These are phyloP conservation scores for Eubucco bourcierii DNA, from an alignment of 2,113 vertebrate genomes.

Conservation along the genomic window DNA sequence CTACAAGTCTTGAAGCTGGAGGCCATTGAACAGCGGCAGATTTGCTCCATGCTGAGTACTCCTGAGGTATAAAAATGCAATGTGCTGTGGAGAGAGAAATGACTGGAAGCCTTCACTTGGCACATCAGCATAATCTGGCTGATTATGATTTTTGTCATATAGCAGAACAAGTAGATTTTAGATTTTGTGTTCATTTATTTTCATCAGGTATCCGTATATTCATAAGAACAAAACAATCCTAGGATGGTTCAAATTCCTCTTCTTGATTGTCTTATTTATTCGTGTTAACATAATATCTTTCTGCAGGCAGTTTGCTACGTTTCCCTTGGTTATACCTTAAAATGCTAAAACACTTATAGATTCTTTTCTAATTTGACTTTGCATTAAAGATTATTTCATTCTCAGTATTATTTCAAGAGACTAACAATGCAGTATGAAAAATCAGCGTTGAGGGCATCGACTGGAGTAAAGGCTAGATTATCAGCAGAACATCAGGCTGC, in stretches of 20 bases:
- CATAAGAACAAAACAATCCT: background rate
- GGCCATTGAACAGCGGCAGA: background rate
- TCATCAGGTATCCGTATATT: background rate
- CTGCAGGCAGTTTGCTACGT: background rate
- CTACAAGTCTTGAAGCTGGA: background rate
- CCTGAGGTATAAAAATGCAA: background rate
- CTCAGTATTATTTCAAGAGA: conserved; percentile 1
- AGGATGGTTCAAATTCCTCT: background rate
- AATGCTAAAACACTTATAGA: background rate
- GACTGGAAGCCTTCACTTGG: background rate
- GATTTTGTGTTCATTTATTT: background rate
- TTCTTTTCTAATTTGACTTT: conserved; percentile 26
- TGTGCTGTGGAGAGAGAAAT: background rate
- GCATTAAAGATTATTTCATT: background rate
- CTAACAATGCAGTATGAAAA: background rate
- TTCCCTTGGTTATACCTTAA: background rate
- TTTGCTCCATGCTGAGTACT: background rate
- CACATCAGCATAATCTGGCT: background rate
- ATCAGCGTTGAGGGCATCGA: background rate
- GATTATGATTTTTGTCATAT: background rate
- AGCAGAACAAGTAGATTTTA: background rate
- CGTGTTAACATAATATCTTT: background rate
- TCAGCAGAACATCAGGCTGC: background rate
- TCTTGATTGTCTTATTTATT: conserved; percentile 6
- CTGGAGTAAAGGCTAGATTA: background rate